Evolutionary conservation across 35 echinoderm and acorn worm genomes (phyloP).

Genomic region (Diadema setosum): DNA sequence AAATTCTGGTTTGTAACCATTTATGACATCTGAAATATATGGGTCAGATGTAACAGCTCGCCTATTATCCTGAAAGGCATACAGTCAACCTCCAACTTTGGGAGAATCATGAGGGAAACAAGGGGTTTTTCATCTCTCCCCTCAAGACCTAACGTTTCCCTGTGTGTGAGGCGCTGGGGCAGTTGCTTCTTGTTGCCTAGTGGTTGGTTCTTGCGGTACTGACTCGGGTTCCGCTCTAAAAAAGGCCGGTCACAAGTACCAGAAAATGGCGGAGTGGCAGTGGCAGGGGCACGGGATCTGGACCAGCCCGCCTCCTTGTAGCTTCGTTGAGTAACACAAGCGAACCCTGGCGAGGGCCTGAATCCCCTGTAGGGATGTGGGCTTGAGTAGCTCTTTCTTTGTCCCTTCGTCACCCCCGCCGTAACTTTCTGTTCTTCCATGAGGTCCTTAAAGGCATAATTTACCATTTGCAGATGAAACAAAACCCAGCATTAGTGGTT

Average conservation of each 20-base stretch:
- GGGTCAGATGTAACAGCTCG: background rate
- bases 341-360: too few relatives aligned
- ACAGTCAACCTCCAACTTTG: background rate
- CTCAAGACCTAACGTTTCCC: background rate
- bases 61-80: background rate
- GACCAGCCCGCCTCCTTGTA: background rate
- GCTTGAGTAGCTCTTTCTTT: too few relatives aligned
- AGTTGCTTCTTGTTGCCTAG: background rate
- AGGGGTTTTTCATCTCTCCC: background rate
- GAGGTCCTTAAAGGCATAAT: too few relatives aligned
- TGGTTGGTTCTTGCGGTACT: background rate
- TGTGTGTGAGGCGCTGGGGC: background rate
- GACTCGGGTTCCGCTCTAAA: background rate
- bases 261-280: background rate
- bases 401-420: background rate
- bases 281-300: background rate
- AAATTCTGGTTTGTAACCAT: too few relatives aligned
- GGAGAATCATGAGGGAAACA: too few relatives aligned
- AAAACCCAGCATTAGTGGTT: too few relatives aligned
- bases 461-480: too few relatives aligned
- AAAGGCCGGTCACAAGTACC: background rate
- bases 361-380: too few relatives aligned
- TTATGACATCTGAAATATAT: background rate
- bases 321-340: too few relatives aligned
- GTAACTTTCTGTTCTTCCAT: background rate